phyloP scores from a whole-genome alignment of 2,888 invertebrate genomes.

The Drosophila melanosoma region DNA sequence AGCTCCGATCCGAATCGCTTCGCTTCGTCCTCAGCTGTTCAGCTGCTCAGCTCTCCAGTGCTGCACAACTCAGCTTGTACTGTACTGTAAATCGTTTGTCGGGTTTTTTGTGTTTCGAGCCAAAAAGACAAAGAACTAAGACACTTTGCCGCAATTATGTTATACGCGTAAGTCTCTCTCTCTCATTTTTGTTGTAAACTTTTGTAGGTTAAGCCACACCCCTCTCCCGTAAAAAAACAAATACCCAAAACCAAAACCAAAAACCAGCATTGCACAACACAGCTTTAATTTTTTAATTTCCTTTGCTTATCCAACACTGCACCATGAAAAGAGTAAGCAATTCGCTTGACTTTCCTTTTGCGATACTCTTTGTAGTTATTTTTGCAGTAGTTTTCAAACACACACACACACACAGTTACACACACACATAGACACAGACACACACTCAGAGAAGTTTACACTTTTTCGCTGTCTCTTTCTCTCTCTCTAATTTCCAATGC shows the following conservation, averaged over 20 bases:
- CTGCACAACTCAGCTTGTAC: constrained; percentile 47
- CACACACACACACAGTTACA: constrained; percentile 20
- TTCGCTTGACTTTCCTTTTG: constrained; percentile 42
- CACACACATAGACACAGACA: constrained; percentile 10
- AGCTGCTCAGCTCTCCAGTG: constrained; percentile 20
- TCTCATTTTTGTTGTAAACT: constrained; percentile 55
- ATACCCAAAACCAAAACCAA: background rate
- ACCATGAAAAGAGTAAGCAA: constrained; percentile 22
- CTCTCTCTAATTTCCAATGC: constrained; percentile 32
- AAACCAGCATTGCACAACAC: constrained; percentile 44
- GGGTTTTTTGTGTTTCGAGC: constrained; percentile 58
- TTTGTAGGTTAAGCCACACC: constrained; percentile 64
- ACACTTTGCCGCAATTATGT: constrained; percentile 78
- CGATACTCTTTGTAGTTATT: constrained; percentile 38
- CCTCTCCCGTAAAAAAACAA: background rate
- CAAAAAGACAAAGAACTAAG: constrained; percentile 72
- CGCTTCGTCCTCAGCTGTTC: constrained; percentile 30
- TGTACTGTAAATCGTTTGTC: constrained; percentile 67
- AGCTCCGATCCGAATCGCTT: constrained; percentile 11
- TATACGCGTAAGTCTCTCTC: constrained; percentile 81
- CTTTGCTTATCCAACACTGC: constrained; percentile 53
- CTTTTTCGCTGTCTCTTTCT: constrained; percentile 1
- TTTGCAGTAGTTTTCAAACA: constrained; percentile 46
- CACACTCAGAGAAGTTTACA: constrained; percentile 1
- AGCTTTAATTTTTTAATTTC: constrained; percentile 47